Base-by-base conservation (phyloP, 2,797 vertebrate genomes). In the Poeciliopsis gracilis region DNA sequence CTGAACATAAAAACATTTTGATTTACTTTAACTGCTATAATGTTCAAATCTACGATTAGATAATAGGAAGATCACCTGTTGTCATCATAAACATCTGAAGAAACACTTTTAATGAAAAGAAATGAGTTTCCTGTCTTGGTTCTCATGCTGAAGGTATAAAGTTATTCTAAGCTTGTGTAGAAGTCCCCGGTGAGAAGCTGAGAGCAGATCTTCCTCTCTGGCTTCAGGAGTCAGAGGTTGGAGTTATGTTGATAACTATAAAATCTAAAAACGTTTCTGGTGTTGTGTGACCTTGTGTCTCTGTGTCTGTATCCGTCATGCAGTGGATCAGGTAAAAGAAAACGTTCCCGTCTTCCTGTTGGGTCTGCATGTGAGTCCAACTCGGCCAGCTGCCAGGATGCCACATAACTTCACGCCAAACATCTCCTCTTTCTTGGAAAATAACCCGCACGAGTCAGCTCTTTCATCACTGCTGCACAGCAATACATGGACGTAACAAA, bases 381-480 rank as follows among this genome's bases (percentile, higher is more conserved):
- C 51, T 95, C 95, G 82, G 94, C 92, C 85, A 95, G 95, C 49
- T 82, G 94, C 94, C 88, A 95, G 96, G 91, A 97, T 95, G 15
- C 96, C 95, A 77, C 96, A 96, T 47, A 96, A 97, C 84, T 96
- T 95, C 5, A 93, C 87, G 70, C 96, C 96, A 75, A 96, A 96
- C 87, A 92, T 87, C 87, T 95, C 75, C 83, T 95, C 96, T 86
- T 97, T 91, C 96, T 96, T 72, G 73, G 82, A 79, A 82, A 88
- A 88, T 43, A 81, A 84, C 55, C 72, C 72, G 28, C 55, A 51
- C 38, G 53, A 73, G 84, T 89, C 79, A 76, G 43, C 75, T 80
- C 78, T 86, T 72, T 90, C 82, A 88, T 78, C 9, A 1, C 76
- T 53, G 75, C n/a, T 9, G 82, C 85, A 67, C 80, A 77, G 79